Conservation (phyloP, 2,888 invertebrate species). For the Clostera curtula region DNA sequence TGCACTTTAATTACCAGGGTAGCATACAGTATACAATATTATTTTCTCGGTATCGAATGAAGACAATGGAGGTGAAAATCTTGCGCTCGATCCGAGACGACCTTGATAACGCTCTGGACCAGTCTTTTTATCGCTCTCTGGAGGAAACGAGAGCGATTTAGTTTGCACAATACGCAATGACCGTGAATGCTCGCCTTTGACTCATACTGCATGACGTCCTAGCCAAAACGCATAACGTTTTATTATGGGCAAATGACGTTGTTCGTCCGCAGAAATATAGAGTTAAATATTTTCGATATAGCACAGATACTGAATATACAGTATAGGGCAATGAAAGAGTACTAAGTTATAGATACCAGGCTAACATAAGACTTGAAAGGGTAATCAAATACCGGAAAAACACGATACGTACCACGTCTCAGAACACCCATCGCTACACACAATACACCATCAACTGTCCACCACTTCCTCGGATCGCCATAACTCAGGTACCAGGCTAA, state of each 20-base stretch:
- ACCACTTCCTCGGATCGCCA: conserved; percentile 36
- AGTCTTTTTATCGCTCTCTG: conserved; percentile 23
- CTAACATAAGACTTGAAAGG: conserved; percentile 6
- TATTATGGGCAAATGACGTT: no score
- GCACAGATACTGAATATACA: no score
- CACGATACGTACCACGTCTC: conserved; percentile 29
- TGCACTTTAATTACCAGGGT: conserved; percentile 9
- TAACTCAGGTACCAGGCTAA: conserved; percentile 27
- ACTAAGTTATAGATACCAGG: conserved; percentile 10
- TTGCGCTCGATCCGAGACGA: conserved; percentile 11
- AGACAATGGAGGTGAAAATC: conserved; percentile 7
- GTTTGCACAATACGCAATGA: conserved; percentile 37
- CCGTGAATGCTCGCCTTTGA: conserved; percentile 38
- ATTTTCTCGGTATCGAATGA: neutral
- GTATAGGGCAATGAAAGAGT: no score
- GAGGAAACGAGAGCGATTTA: conserved; percentile 28
- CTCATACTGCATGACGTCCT: conserved; percentile 17
- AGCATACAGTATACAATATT: conserved; percentile 10
- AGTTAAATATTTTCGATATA: conserved; percentile 3
- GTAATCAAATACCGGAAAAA: conserved; percentile 8
- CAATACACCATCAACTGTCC: conserved; percentile 29
- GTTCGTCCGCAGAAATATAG: conserved; percentile 7
- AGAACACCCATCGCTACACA: conserved; percentile 38
- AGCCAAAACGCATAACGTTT: conserved; percentile 12
- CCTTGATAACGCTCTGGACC: conserved; percentile 29